A percentile compares a stretch with the other conserved stretches of the same genome.
These are phyloP conservation scores for Pantherophis guttatus DNA, from an alignment of 2,113 vertebrate species.

Conservation along the genomic window DNA sequence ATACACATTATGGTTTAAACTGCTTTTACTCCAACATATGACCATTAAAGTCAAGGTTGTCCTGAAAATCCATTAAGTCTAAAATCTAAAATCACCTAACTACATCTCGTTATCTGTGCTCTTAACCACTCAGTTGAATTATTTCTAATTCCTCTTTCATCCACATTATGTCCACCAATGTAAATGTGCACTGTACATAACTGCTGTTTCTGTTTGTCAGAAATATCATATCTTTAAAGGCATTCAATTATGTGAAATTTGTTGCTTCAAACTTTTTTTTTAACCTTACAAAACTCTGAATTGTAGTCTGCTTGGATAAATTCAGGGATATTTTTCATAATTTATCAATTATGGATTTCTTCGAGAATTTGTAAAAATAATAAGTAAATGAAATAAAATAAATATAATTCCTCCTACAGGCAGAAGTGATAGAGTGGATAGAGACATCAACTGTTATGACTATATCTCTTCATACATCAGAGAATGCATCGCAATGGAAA, in stretches of 20 bases:
- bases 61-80: not conserved
- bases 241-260: not conserved
- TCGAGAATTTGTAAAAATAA: not conserved
- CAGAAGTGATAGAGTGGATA: not conserved
- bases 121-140: not conserved
- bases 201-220: not conserved
- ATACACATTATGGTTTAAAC: not conserved
- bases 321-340: not conserved
- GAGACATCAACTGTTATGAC: not conserved
- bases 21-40: not conserved
- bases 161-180: not conserved
- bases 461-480: not conserved
- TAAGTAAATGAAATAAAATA: not conserved
- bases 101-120: not conserved
- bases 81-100: not conserved
- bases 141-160: not conserved
- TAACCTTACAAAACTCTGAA: not conserved
- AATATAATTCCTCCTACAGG: not conserved
- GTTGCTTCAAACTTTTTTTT: not conserved
- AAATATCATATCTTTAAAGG: not conserved
- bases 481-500: not conserved
- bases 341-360: not conserved
- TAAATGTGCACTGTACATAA: not conserved
- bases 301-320: not conserved
- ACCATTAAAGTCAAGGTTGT: not conserved